phyloP scores from a whole-genome alignment of 2,888 invertebrate species.

The Chaitophorus viminalis region DNA sequence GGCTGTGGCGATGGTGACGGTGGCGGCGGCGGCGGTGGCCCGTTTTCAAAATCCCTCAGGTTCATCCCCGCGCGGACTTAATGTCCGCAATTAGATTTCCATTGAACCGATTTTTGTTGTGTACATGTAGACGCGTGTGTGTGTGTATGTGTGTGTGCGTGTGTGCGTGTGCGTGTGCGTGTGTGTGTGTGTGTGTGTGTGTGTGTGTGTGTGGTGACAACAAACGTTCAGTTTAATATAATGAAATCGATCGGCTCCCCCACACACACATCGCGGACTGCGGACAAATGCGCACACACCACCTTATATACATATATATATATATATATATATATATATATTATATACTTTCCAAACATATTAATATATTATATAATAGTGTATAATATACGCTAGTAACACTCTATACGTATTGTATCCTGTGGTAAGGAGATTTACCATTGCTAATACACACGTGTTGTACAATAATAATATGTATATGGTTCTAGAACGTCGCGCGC shows the following conservation, averaged over 20 bases:
- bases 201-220: slow-evolving; percentile 50
- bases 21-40: not conserved
- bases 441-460: not conserved
- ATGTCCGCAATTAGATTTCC: slow-evolving; percentile 60
- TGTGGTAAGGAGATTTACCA: slow-evolving; percentile 6
- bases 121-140: not conserved
- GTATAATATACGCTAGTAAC: not conserved
- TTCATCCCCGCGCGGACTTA: slow-evolving; percentile 47
- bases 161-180: slow-evolving; percentile 1
- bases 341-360: not conserved
- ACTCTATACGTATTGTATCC: not conserved
- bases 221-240: slow-evolving; percentile 52
- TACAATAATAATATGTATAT: no score
- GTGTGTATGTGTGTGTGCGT: slow-evolving; percentile 15
- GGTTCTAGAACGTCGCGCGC: no score
- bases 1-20: not conserved
- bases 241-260: slow-evolving; percentile 52
- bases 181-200: not conserved
- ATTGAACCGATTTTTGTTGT: slow-evolving; percentile 52
- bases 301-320: no score
- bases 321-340: no score
- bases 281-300: not conserved
- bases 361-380: not conserved
- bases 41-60: slow-evolving; percentile 39
- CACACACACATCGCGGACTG: not conserved